Conservation (phyloP, 2,797 vertebrate species). For the Remorina albescens region DNA sequence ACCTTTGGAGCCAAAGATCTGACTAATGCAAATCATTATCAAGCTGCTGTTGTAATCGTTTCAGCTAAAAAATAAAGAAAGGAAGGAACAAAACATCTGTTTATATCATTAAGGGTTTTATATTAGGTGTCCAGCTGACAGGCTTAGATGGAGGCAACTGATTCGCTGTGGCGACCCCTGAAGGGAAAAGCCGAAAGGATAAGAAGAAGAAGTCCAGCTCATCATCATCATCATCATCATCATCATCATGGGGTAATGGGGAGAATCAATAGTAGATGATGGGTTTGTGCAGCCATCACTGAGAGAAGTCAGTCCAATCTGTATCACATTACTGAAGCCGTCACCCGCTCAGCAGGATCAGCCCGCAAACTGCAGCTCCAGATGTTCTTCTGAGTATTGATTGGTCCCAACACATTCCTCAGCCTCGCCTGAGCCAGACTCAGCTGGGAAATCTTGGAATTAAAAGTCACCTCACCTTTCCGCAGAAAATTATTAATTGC, state of each 20-base stretch:
- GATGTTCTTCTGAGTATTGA: constrained; percentile 62
- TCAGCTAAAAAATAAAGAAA: no score
- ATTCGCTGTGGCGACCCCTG: no score
- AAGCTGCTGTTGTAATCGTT: constrained; percentile 13
- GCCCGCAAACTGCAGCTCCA: constrained; percentile 59
- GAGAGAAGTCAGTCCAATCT: constrained; percentile 31
- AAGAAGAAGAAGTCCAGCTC: no score
- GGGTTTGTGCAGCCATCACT: constrained; percentile 18
- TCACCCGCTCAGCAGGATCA: constrained; percentile 48
- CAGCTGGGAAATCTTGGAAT: background rate
- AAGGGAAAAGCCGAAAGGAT: no score
- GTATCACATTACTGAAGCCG: constrained; percentile 32
- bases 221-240: background rate
- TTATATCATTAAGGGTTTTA: background rate
- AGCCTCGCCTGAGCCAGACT: constrained; percentile 7
- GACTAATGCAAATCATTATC: constrained; percentile 13
- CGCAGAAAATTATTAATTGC: accelerated
- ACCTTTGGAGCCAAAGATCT: constrained; percentile 46
- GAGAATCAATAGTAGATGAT: constrained; percentile 27
- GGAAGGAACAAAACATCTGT: constrained; percentile 45
- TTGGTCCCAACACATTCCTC: constrained; percentile 28
- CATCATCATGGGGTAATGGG: constrained; percentile 24
- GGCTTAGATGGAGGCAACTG: no score
- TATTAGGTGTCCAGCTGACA: background rate
- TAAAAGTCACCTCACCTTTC: accelerated